Conservation (phyloP, 2,113 vertebrate species). For the Heteronetta atricapilla region DNA sequence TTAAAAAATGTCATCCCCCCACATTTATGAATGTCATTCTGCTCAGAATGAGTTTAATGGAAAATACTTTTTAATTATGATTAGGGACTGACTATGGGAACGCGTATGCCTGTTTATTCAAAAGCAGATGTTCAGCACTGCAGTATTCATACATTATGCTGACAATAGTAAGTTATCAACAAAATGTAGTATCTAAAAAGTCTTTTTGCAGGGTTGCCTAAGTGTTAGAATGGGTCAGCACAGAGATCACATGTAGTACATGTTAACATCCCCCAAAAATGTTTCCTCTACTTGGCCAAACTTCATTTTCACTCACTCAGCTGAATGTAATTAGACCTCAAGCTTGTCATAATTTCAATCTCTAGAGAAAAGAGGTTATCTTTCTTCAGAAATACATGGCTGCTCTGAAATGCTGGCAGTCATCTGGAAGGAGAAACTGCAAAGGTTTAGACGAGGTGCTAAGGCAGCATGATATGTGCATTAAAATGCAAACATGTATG, state of each 20-base stretch:
- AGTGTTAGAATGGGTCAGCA: not conserved
- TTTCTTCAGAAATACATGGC: not conserved
- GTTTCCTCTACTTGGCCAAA: not conserved
- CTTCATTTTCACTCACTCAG: slow-evolving; percentile 11
- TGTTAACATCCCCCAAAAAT: slow-evolving; percentile 37
- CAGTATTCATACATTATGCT: not conserved
- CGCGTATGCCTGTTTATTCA: not conserved
- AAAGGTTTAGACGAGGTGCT: not conserved
- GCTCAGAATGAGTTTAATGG: slow-evolving; percentile 17
- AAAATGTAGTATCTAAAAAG: not conserved
- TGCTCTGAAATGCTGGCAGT: not conserved
- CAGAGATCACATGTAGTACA: not conserved
- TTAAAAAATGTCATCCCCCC: not conserved
- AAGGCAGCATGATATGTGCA: accelerated
- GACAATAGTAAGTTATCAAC: slow-evolving; percentile 36
- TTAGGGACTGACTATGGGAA: slow-evolving; percentile 10
- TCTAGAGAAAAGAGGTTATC: not conserved
- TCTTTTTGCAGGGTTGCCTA: not conserved
- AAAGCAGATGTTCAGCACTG: slow-evolving; percentile 41
- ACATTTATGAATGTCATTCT: not conserved
- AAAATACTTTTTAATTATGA: not conserved
- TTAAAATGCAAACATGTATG: not conserved
- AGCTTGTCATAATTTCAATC: not conserved
- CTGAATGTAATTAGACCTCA: slow-evolving; percentile 19
- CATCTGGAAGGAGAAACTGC: not conserved